phyloP scores from a whole-genome alignment of 1,140 invertebrate species.

The Drosophila ambigua region DNA sequence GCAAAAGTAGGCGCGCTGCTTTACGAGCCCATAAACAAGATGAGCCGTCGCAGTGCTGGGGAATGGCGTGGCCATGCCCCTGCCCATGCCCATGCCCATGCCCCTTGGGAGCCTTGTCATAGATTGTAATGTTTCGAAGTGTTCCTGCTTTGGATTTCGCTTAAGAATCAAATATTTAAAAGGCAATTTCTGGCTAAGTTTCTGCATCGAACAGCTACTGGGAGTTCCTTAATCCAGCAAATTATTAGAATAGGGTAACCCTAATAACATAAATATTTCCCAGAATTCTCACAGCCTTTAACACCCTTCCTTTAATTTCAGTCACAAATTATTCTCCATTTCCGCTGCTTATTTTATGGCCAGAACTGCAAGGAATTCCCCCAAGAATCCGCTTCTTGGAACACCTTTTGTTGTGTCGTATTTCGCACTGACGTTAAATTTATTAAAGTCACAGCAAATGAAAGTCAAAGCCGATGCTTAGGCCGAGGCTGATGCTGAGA shows the following conservation, averaged over 20 bases:
- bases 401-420: conserved; percentile 8
- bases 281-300: too few relatives aligned
- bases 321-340: too few relatives aligned
- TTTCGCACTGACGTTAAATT: conserved; percentile 54
- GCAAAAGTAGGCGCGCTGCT: conserved; percentile 67
- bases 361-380: too few relatives aligned
- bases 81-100: conserved; percentile 10
- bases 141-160: conserved; percentile 35
- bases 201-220: too few relatives aligned
- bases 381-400: neutral
- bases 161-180: neutral
- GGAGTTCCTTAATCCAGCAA: too few relatives aligned
- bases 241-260: too few relatives aligned
- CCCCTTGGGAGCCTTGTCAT: conserved; percentile 38
- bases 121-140: conserved; percentile 14
- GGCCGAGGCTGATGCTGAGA: conserved; percentile 2
- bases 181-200: too few relatives aligned
- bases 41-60: conserved; percentile 32
- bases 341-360: too few relatives aligned
- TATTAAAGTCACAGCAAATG: conserved; percentile 66
- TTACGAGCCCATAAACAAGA: conserved; percentile 75
- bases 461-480: conserved; percentile 46
- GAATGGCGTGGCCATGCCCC: neutral
- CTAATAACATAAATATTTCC: too few relatives aligned
- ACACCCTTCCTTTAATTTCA: too few relatives aligned